phyloP scores from a whole-genome alignment of 2,888 invertebrate genomes.

The Crepidodera aurea region DNA sequence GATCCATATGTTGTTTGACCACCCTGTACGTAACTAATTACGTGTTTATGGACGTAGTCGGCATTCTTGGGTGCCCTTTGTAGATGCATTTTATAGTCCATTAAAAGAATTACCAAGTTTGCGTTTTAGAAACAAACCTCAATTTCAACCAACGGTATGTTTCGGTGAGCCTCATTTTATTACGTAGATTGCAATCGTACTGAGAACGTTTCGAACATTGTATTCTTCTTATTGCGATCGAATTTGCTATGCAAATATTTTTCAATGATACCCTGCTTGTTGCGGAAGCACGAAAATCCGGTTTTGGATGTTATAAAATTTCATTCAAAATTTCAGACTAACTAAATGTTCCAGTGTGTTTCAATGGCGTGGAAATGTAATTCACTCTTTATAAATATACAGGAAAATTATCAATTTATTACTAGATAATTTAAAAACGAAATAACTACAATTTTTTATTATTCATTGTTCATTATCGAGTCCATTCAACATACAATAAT shows the following conservation, averaged over 20 bases:
- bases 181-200: background rate
- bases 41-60: constrained; percentile 32
- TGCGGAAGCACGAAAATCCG: background rate
- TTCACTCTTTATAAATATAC: too few relatives aligned
- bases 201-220: background rate
- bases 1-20: too few relatives aligned
- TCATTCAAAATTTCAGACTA: background rate
- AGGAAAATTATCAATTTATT: too few relatives aligned
- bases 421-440: too few relatives aligned
- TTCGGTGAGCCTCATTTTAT: background rate
- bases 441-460: too few relatives aligned
- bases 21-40: constrained; percentile 28
- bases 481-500: background rate
- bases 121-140: constrained; percentile 22
- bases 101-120: constrained; percentile 32
- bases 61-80: constrained; percentile 32
- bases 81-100: constrained; percentile 32
- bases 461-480: too few relatives aligned
- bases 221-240: background rate
- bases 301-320: background rate
- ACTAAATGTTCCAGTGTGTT: too few relatives aligned
- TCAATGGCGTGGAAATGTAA: too few relatives aligned
- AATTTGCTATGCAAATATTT: background rate
- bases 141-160: constrained; percentile 16
- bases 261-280: background rate